A percentile compares a stretch with the other conserved stretches of the same genome.
These are phyloP conservation scores for Mastomys coucha DNA, from an alignment of 2,113 vertebrate genomes.

Conservation along the genomic window DNA sequence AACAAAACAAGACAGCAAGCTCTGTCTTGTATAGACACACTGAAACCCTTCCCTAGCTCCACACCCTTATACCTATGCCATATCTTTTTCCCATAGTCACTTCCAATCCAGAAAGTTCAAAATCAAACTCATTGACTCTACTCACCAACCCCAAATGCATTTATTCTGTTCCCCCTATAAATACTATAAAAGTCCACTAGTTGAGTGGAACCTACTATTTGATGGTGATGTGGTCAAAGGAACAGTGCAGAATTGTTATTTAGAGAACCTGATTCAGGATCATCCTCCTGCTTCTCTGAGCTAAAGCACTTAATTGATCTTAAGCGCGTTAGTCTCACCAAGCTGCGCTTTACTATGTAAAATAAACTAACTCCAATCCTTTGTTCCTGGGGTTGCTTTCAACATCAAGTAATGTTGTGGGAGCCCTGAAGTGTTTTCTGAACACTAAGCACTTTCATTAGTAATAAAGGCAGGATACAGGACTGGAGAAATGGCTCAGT, in stretches of 20 bases:
- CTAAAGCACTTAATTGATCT: not conserved
- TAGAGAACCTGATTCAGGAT: not conserved
- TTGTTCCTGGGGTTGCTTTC: not conserved
- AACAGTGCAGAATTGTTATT: not conserved
- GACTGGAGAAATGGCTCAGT: not conserved
- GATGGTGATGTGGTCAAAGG: not conserved
- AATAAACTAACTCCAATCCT: not conserved
- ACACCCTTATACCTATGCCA: not conserved
- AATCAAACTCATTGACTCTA: slow-evolving; percentile 2
- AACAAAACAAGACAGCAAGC: not conserved
- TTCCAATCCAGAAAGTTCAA: slow-evolving; percentile 43
- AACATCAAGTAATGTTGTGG: not conserved
- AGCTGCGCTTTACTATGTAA: not conserved
- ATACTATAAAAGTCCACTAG: slow-evolving; percentile 17
- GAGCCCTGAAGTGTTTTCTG: not conserved
- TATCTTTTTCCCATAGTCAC: slow-evolving; percentile 33
- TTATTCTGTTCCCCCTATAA: slow-evolving; percentile 35
- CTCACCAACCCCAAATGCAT: not conserved
- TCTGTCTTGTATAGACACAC: slow-evolving; percentile 23
- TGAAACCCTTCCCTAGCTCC: slow-evolving; percentile 7
- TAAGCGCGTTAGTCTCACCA: not conserved
- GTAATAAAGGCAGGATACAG: not conserved
- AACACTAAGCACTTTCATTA: not conserved
- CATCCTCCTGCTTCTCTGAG: not conserved
- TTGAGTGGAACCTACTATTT: not conserved